Percentiles rank a stretch among this genome's conserved stretches.
phyloP scores from a whole-genome alignment of 2,797 vertebrate species.

The Crocidura indochinensis region DNA sequence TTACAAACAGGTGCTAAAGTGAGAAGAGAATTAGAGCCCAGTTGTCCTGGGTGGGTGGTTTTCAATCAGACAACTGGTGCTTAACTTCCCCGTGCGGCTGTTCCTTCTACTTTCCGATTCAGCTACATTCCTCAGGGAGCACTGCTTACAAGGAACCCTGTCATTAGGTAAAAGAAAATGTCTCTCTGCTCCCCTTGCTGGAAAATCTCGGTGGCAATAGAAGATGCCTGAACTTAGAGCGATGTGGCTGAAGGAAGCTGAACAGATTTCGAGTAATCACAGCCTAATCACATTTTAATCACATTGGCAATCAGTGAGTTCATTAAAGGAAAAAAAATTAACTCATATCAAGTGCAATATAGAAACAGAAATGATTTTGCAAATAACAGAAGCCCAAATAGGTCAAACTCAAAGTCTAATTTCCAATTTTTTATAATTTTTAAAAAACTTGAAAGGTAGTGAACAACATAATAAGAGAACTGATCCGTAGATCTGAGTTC shows the following conservation, averaged over 20 bases:
- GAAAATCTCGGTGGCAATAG: conserved; percentile 47
- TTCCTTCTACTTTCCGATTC: background rate
- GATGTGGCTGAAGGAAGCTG: background rate
- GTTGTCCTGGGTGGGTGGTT: background rate
- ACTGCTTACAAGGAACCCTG: background rate
- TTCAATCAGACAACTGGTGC: background rate
- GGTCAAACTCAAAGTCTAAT: conserved; percentile 49
- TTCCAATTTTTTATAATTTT: background rate
- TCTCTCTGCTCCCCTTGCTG: conserved; percentile 7
- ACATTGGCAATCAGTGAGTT: conserved; percentile 70
- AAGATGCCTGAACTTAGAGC: background rate
- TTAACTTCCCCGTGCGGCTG: background rate
- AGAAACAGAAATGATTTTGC: conserved; percentile 63
- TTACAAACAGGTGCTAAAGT: background rate
- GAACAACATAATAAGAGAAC: no score
- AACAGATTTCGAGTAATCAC: conserved; percentile 69
- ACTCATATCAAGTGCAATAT: conserved; percentile 42
- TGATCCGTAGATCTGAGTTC: no score
- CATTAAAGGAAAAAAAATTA: conserved; percentile 62
- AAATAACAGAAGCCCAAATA: conserved; percentile 53
- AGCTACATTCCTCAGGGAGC: background rate
- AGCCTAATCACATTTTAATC: conserved; percentile 75
- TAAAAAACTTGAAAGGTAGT: background rate
- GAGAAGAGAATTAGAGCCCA: background rate
- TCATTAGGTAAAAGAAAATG: background rate